These are phyloP conservation scores for Odontamblyopus lacepedii DNA, from an alignment of 2,797 vertebrate species.

Conservation along the genomic window DNA sequence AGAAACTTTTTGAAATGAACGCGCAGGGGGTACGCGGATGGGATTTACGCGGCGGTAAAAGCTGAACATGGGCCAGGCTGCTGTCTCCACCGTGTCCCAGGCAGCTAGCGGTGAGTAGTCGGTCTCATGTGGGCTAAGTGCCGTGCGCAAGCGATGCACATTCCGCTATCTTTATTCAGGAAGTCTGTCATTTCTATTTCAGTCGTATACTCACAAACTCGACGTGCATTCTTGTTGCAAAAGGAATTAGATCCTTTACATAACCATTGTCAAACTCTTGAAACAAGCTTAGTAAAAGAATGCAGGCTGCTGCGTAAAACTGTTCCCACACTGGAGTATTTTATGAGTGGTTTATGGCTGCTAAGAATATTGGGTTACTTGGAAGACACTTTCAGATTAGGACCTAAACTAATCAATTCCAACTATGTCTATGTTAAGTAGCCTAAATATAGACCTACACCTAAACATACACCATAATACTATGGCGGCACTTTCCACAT, in stretches of 20 bases:
- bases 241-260: neutral
- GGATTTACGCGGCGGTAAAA: conserved; percentile 38
- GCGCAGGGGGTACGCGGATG: conserved; percentile 18
- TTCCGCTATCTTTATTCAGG: conserved; percentile 63
- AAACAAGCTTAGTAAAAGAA: conserved; percentile 10
- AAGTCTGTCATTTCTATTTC: conserved; percentile 36
- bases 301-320: conserved; percentile 4
- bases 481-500: neutral
- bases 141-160: conserved; percentile 17
- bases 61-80: conserved; percentile 73
- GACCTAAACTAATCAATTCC: neutral
- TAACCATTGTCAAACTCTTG: conserved; percentile 28
- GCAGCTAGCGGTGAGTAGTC: conserved; percentile 62
- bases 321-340: conserved; percentile 26
- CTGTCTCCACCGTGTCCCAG: conserved; percentile 69
- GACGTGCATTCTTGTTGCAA: neutral
- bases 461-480: neutral
- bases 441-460: neutral
- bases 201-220: neutral
- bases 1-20: conserved; percentile 48
- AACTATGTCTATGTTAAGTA: neutral
- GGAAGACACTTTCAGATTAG: neutral
- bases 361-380: conserved; percentile 27
- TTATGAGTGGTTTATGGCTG: conserved; percentile 12
- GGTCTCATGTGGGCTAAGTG: conserved; percentile 5